Evolutionary conservation across 2,797 vertebrate genomes (phyloP).

Genomic region (Sibirionetta formosa): DNA sequence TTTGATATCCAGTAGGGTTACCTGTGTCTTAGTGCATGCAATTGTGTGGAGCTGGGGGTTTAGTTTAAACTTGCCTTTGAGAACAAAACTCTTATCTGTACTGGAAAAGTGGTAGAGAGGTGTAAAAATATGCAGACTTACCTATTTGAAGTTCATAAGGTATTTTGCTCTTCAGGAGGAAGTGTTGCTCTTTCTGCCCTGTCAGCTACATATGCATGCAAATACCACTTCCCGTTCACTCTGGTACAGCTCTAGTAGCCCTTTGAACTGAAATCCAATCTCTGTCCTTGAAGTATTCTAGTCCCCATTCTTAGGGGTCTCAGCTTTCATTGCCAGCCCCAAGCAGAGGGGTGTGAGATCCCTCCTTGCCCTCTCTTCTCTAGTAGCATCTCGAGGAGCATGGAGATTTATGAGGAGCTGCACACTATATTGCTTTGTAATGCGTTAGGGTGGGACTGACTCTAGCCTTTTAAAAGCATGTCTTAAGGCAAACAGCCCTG

Average conservation of each 20-base stretch:
- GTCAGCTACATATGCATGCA: not conserved
- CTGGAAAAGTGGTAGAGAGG: not conserved
- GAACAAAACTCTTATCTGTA: not conserved
- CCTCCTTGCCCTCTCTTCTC: not conserved
- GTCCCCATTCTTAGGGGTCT: accelerated
- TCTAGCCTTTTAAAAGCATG: not conserved
- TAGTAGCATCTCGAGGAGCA: not conserved
- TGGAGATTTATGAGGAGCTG: not conserved
- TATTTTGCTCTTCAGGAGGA: not conserved
- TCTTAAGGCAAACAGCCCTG: not conserved
- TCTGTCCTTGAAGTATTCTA: not conserved
- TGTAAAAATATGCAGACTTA: not conserved
- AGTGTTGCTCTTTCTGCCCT: not conserved
- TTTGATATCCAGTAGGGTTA: not conserved
- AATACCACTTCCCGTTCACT: not conserved
- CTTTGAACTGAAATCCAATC: not conserved
- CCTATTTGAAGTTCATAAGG: not conserved
- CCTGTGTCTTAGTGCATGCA: not conserved
- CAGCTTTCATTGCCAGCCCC: not conserved
- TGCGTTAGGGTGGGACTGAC: not conserved
- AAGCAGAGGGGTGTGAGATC: not conserved
- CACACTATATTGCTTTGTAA: not conserved
- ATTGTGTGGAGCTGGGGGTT: not conserved
- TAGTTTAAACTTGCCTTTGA: not conserved
- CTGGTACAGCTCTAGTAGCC: not conserved